Evolutionary conservation across 2,888 invertebrate species (phyloP).

Genomic region (Lithosia quadra): DNA sequence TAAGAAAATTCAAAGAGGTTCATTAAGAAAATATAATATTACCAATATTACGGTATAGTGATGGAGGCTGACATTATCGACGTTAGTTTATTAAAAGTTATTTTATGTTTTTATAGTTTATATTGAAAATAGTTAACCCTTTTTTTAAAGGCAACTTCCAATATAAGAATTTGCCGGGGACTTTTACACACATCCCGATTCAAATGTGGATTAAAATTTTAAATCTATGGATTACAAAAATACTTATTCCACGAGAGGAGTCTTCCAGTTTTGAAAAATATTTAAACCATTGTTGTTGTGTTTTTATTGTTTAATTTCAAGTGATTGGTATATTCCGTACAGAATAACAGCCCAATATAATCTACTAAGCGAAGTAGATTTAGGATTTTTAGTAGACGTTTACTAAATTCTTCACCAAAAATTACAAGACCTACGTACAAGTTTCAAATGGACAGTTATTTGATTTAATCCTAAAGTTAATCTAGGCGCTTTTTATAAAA

Average conservation of each 20-base stretch:
- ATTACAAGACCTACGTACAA: slow-evolving; percentile 47
- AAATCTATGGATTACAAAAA: background rate
- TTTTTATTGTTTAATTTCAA: background rate
- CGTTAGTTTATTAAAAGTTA: background rate
- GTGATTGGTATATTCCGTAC: background rate
- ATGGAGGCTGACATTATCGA: too few species aligned
- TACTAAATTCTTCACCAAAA: slow-evolving; percentile 40
- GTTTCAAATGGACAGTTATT: slow-evolving; percentile 55
- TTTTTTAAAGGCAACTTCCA: background rate
- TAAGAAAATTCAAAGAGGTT: too few species aligned
- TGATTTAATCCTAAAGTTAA: slow-evolving; percentile 51
- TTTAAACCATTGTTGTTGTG: background rate
- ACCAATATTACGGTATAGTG: too few species aligned
- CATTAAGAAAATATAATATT: too few species aligned
- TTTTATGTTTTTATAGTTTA: background rate
- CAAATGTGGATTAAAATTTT: too few species aligned
- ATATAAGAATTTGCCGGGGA: too few species aligned
- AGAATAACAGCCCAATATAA: slow-evolving; percentile 36
- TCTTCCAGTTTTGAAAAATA: background rate
- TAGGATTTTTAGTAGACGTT: slow-evolving; percentile 31
- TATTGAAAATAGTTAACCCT: background rate
- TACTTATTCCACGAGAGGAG: background rate
- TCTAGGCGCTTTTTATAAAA: slow-evolving; percentile 60
- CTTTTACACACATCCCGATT: too few species aligned
- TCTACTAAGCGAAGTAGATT: slow-evolving; percentile 58